Evolutionary conservation across 2,797 vertebrate species (phyloP), one percentile per base, ranked within the genome.

Genomic region (Varecia variegata): DNA sequence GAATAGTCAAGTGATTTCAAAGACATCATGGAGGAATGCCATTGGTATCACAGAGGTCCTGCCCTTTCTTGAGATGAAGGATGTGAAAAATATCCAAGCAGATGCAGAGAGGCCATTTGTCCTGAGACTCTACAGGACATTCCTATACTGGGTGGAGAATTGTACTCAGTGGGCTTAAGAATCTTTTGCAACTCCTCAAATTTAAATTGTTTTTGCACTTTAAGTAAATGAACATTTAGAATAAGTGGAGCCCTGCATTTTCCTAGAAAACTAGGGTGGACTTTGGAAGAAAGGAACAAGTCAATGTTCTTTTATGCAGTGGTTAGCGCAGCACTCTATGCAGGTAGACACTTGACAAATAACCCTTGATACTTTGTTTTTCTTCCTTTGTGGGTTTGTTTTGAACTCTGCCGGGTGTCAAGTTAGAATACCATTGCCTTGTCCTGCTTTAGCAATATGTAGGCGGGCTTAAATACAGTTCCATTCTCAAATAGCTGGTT

Each of bases 101-200:
- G 93, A 86, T 97, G 96, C 70, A 10, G 11, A 81, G 77, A 77
- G 70, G 35, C 96, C 97, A 96, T 93, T 93, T 98, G 97, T 95
- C 93, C 71, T 43, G 27, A 90, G 70, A 73, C 32, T 56, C 43
- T 40, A 13, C 67, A 94, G 54, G 68, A 85, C 96, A 97, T 98
- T 97, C 96, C 87, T 96, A 0, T 6, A 4, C 18, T 56, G 96
- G 97, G 95, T 92, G 94, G 96, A 97, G 91, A 92, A 30, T 35
- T 70, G 32, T 62, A 27, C 27, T 76, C 70, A 25, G 38, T 52
- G 25, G 25, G 27, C 82, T 62, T 77, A 58, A 91, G 71, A 84
- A 45, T 68, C 40, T 88, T 93, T 95, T 52, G 58, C 35, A 86
- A 40, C 25, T 73, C 56, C 54, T 77, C 32, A 38, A 14, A 20